Percentiles rank a stretch among this genome's conserved stretches.
Evolutionary conservation across 2,797 vertebrate genomes (phyloP).

Genomic region (Alcedo atthis): DNA sequence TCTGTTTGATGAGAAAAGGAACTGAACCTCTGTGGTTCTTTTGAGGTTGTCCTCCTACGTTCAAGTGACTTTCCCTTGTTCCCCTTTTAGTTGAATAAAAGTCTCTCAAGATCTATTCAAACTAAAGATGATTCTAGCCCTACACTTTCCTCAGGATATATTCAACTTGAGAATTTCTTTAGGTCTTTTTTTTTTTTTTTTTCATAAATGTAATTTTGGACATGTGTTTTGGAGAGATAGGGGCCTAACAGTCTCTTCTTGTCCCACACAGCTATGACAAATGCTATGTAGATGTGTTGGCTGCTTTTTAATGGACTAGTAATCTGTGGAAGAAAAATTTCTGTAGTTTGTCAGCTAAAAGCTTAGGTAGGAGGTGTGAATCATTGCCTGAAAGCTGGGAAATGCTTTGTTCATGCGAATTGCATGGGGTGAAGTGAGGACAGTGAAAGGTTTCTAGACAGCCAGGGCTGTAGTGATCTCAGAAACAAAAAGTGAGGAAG

Average conservation of each 20-base stretch:
- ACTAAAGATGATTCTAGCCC: background rate
- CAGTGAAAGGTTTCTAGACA: slow-evolving; percentile 1
- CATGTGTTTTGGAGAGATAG: background rate
- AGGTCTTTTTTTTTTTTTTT: background rate
- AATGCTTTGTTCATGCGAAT: slow-evolving; percentile 28
- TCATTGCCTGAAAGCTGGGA: slow-evolving; percentile 43
- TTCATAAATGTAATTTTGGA: background rate
- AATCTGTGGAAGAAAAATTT: slow-evolving; percentile 1
- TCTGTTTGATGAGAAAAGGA: background rate
- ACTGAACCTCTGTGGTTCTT: background rate
- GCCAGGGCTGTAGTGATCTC: background rate
- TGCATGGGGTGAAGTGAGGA: slow-evolving; percentile 35
- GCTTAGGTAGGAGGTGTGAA: slow-evolving; percentile 60
- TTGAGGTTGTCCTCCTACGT: background rate
- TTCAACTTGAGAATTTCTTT: background rate
- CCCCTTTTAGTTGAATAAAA: background rate
- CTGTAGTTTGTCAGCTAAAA: slow-evolving; percentile 27
- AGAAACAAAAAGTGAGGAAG: background rate
- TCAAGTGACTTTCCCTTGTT: background rate
- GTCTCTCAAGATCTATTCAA: background rate
- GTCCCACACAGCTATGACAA: background rate
- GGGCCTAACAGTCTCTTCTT: background rate
- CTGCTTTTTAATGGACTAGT: background rate
- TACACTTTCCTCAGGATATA: background rate
- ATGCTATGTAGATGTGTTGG: background rate